Evolutionary conservation across 2,888 invertebrate genomes (phyloP), one percentile per base, ranked within the genome.

Genomic region (Drosophila neonasuta): DNA sequence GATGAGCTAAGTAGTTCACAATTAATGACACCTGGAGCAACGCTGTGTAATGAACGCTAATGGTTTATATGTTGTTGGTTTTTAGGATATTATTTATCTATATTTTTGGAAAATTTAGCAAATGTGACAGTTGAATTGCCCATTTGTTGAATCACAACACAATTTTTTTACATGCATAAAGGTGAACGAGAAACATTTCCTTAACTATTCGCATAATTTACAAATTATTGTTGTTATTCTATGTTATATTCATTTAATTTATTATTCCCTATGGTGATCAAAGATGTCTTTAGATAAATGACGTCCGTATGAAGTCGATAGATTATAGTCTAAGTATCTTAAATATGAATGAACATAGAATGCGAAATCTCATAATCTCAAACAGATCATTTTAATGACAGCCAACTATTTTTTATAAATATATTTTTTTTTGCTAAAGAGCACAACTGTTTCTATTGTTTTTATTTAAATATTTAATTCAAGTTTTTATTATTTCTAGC

Each of bases 21-120:
- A 74, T 65, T 61, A 71, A 74, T 67, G 62, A 42, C 74, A 71
- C 58, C 74, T 77, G 74, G 72, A 76, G 39, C 39, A 45, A 20
- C 36, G 5, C n/a, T 48, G 32, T 29, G 11, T 20, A 41, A 41
- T 54, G 15, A 42, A 36, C 17, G 32, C 13, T 45, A 20, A 30
- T 51, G n/a, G 13, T 20, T 45, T 64, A 41, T 57, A 8, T 45
- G 29, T 20, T 10, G n/a, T 56, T 45, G 41, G 17, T 10, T 17
- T 24, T 56, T 11, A 3, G 10, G 24, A 46, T 39, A 46, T 29
- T 46, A 29, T 46, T 46, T 10, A 54, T 13, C 52, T 32, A 13
- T 36, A 17, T 2, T 9, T 15, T 11, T n/a, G 24, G 45, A 6
- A 24, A 34, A 45, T 34, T 10, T 7, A n/a, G 45, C 11, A 2